Evolutionary conservation across 2,888 invertebrate genomes (phyloP).

Genomic region (Bedellia somnulentella): DNA sequence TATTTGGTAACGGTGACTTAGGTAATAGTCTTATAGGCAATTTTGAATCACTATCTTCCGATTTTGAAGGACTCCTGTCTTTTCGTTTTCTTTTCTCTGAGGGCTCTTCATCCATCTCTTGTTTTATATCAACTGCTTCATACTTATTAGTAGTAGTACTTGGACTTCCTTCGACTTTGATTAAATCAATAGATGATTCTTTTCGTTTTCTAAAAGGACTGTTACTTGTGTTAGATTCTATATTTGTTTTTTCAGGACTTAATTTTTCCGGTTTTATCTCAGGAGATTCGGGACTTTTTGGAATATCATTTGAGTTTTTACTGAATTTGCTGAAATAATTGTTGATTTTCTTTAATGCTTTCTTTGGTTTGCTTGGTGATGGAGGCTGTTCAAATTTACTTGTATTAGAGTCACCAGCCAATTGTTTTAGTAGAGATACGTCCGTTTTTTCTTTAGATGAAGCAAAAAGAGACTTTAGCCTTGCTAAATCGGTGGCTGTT

Average conservation of each 20-base stretch:
- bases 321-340: background rate
- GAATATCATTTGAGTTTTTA: background rate
- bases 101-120: background rate
- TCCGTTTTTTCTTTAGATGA: slow-evolving; percentile 70
- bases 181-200: slow-evolving; percentile 16
- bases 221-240: slow-evolving; percentile 9
- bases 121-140: slow-evolving; percentile 12
- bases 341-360: background rate
- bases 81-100: background rate
- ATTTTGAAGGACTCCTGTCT: background rate
- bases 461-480: slow-evolving; percentile 68
- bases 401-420: slow-evolving; percentile 31
- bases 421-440: slow-evolving; percentile 54
- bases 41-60: slow-evolving; percentile 8
- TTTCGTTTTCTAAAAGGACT: slow-evolving; percentile 27
- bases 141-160: too few species aligned
- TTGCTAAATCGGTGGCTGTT: slow-evolving; percentile 77
- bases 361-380: background rate
- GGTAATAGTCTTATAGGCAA: background rate
- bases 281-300: background rate
- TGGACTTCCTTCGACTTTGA: too few species aligned
- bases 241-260: background rate
- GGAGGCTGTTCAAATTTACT: too few species aligned
- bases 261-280: background rate
- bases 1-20: slow-evolving; percentile 38